Percentiles rank a stretch among this genome's conserved stretches.
Conservation (phyloP, 1,140 invertebrate species). For the Drosophila burlai region DNA sequence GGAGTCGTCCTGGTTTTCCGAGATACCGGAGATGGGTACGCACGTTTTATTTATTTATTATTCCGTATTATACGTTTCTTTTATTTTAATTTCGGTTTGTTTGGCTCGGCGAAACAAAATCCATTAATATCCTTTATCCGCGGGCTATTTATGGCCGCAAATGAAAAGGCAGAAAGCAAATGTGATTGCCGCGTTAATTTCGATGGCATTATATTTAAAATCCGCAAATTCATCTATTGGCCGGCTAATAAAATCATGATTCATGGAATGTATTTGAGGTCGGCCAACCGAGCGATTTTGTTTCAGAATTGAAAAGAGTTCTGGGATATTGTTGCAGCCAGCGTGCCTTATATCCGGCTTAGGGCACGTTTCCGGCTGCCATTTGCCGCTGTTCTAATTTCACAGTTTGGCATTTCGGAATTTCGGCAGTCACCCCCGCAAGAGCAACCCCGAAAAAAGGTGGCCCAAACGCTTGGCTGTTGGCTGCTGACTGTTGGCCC, state of each 20-base stretch:
- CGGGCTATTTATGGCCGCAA: conserved; percentile 48
- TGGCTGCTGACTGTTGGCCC: conserved; percentile 24
- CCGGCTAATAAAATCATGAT: conserved; percentile 55
- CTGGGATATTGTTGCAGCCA: conserved; percentile 45
- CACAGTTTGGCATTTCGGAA: conserved; percentile 58
- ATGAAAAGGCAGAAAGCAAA: conserved; percentile 70
- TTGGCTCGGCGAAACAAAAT: conserved; percentile 50
- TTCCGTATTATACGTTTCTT: conserved; percentile 35
- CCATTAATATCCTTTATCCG: conserved; percentile 79
- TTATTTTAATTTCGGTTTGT: conserved; percentile 36
- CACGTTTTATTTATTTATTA: conserved; percentile 69
- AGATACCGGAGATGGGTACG: conserved; percentile 11
- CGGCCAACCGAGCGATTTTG: conserved; percentile 28
- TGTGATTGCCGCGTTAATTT: conserved; percentile 49
- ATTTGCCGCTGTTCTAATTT: conserved; percentile 72
- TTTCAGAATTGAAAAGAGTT: conserved; percentile 56
- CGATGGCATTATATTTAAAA: conserved; percentile 68
- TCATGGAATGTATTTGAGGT: conserved; percentile 47
- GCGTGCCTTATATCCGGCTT: conserved; percentile 77
- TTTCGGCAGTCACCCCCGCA: conserved; percentile 3
- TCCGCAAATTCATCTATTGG: conserved; percentile 48
- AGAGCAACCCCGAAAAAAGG: conserved; percentile 18
- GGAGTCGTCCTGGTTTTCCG: not conserved
- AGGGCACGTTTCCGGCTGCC: conserved; percentile 78
- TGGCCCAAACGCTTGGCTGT: conserved; percentile 25